Evolutionary conservation across 2,113 vertebrate genomes (phyloP).

Genomic region (Perca fluviatilis): DNA sequence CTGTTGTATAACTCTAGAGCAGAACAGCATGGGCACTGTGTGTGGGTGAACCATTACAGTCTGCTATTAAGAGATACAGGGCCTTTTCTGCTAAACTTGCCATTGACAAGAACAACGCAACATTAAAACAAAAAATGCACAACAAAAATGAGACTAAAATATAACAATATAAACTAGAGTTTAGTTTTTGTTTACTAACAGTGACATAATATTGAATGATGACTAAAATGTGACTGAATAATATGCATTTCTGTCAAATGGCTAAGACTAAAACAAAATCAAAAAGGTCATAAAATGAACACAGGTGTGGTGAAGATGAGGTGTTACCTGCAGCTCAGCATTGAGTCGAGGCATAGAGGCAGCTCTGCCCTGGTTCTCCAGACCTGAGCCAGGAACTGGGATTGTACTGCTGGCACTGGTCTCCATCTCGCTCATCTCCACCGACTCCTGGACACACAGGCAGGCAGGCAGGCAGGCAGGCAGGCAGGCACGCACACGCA

Average conservation of each 20-base stretch:
- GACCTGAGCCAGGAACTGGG: slow-evolving; percentile 83
- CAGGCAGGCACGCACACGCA: not conserved
- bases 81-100: not conserved
- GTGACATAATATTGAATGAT: not conserved
- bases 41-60: not conserved
- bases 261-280: not conserved
- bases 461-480: slow-evolving; percentile 22
- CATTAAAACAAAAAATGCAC: not conserved
- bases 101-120: not conserved
- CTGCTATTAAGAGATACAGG: not conserved
- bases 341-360: slow-evolving; percentile 95
- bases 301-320: not conserved
- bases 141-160: not conserved
- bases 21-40: not conserved
- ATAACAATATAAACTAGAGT: not conserved
- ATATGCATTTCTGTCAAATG: not conserved
- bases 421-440: slow-evolving; percentile 91
- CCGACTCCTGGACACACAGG: slow-evolving; percentile 83
- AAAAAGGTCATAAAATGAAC: not conserved
- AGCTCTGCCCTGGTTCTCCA: slow-evolving; percentile 93
- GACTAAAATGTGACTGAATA: not conserved
- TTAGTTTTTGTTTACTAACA: not conserved
- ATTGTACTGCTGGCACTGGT: slow-evolving; percentile 80
- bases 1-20: not conserved
- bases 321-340: slow-evolving; percentile 89